Evolutionary conservation across 2,888 invertebrate genomes (phyloP), one percentile per base, ranked within the genome.

Genomic region (Sphaeridia pumilis): DNA sequence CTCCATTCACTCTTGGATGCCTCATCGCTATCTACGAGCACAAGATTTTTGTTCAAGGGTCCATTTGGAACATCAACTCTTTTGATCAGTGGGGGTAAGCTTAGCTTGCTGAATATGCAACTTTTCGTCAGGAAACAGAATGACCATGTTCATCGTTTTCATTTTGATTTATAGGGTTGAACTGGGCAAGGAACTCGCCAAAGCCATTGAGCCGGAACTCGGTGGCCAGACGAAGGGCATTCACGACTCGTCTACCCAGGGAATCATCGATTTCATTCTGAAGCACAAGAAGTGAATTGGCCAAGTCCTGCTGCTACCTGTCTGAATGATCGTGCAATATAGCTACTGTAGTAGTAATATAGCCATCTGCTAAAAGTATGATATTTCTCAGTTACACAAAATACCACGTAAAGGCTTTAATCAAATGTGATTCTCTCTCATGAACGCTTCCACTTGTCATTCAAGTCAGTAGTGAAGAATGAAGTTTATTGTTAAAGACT

Each of bases 21-120:
- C 76, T 98, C 41, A 92, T 98, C 70, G 97, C 92, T 0, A 79
- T 90, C 75, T 99, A 98, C 72, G 98, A 99, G 71, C 95, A 95
- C 72, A 98, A 98, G 74, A 98, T 98, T 67, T 98, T 98, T 75
- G 85, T 87, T 0, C 98, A 99, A 72, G 98, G 98, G 41, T 82
- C 92, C 44, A 87, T 99, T 67, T 99, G 98, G 98, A 89, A 97
- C 72, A 94, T 98, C 69, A 98, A 98, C 72, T 97, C 97, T 0
- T 98, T 86, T 72, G 98, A 98, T 75, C 98, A 99, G 69, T 98
- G 97, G 95, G 98, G 98, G 83, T 82, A 70, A 73, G 78, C 71
- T 43, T 46, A 14, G 20, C 34, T 7, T 31, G 24, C 38, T 20
- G 35, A 10, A n/a, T n/a, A n/a, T n/a, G n/a, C n/a, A 26, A 52